A percentile compares a stretch with the other conserved stretches of the same genome.
Conservation (phyloP, 2,888 invertebrate species). For the Masnerella sp. region DNA sequence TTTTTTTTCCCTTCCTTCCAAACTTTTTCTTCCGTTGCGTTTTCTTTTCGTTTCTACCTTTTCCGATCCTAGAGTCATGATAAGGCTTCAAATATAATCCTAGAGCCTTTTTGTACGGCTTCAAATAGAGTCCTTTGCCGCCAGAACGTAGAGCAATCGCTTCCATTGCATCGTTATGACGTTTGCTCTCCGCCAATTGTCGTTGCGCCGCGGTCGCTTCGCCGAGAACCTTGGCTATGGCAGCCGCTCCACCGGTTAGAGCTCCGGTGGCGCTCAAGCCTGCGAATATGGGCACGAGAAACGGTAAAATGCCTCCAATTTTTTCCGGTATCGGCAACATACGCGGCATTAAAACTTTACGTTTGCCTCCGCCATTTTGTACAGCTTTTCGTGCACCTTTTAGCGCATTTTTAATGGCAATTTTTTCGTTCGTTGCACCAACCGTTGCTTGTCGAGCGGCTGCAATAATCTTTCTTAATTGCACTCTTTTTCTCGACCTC, state of each 20-base stretch:
- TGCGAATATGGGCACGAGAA: neutral
- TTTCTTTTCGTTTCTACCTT: too few species aligned
- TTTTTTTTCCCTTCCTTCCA: too few species aligned
- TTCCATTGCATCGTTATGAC: neutral
- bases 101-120: conserved; percentile 27
- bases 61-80: too few species aligned
- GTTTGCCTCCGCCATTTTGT: neutral
- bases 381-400: neutral
- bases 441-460: neutral
- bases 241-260: neutral
- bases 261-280: neutral
- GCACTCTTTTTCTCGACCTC: neutral
- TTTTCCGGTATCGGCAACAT: neutral
- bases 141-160: neutral
- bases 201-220: neutral
- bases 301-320: neutral
- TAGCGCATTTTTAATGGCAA: neutral
- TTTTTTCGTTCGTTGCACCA: neutral
- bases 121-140: conserved; percentile 61
- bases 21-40: too few species aligned
- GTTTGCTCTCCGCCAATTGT: neutral
- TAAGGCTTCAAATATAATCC: neutral
- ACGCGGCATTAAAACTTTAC: neutral
- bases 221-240: neutral
- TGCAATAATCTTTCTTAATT: neutral